Conservation (phyloP, 2,888 invertebrate genomes). For the Cataglyphis rosenhaueri region DNA sequence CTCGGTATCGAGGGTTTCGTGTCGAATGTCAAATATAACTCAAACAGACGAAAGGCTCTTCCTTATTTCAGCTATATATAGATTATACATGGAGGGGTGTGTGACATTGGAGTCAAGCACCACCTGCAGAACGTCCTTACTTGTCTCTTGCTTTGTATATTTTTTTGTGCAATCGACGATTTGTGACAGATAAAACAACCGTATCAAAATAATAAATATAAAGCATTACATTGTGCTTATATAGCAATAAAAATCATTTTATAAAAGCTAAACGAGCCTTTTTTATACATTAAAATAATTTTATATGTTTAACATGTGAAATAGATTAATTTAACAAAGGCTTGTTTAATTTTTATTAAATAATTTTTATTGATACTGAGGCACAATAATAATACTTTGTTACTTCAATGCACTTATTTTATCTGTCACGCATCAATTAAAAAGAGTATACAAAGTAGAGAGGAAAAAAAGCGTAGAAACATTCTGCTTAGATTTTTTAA, state of each 20-base stretch:
- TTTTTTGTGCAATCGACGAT: not conserved
- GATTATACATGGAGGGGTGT: not conserved
- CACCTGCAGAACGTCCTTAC: not conserved
- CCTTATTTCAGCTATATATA: slow-evolving; percentile 47
- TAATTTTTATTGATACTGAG: not conserved
- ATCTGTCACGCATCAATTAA: not conserved
- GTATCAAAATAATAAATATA: not conserved
- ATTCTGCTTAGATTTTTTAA: not conserved
- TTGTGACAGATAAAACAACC: not conserved
- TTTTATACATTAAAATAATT: not conserved
- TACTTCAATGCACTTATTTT: not conserved
- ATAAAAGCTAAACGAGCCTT: not conserved
- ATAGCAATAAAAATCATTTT: not conserved
- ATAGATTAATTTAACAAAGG: not conserved
- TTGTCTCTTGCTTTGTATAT: not conserved
- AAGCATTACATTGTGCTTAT: not conserved
- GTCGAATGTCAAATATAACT: slow-evolving; percentile 66
- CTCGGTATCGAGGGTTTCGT: slow-evolving; percentile 59
- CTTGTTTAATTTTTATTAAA: not conserved
- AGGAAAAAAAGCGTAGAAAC: not conserved
- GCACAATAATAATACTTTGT: not conserved
- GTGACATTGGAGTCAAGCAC: not conserved
- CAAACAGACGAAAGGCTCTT: slow-evolving; percentile 50
- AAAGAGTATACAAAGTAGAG: too few relatives aligned
- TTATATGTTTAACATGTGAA: not conserved